Percentiles rank a stretch among this genome's conserved stretches.
Conservation (phyloP, 2,888 invertebrate species). For the Coenonympha arcania region DNA sequence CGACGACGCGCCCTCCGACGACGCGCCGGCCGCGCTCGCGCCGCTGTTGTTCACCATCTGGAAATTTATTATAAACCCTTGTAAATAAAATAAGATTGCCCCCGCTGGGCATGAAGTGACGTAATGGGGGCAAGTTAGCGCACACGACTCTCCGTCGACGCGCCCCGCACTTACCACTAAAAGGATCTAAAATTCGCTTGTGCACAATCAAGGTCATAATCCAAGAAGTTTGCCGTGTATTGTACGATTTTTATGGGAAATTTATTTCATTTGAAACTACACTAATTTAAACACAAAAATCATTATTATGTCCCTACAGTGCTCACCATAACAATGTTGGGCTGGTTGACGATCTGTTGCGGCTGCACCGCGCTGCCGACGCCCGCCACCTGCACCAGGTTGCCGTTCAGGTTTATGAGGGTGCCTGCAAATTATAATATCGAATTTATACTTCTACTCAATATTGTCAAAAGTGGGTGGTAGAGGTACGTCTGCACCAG, state of each 20-base stretch:
- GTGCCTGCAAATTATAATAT: constrained; percentile 50
- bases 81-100: too few species aligned
- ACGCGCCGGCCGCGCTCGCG: constrained; percentile 31
- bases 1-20: constrained; percentile 47
- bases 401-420: constrained; percentile 82
- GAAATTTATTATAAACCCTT: not conserved
- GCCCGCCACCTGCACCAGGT: constrained; percentile 79
- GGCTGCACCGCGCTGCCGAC: constrained; percentile 58
- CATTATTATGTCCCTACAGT: too few species aligned
- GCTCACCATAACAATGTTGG: constrained; percentile 86
- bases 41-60: constrained; percentile 60
- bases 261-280: constrained; percentile 54
- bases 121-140: too few species aligned
- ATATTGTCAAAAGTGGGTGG: too few species aligned
- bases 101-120: too few species aligned
- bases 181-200: too few species aligned
- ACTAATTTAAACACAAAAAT: not conserved
- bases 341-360: constrained; percentile 76
- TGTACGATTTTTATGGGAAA: too few species aligned
- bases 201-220: too few species aligned
- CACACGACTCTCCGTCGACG: too few species aligned
- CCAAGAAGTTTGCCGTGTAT: too few species aligned
- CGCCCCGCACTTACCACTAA: too few species aligned
- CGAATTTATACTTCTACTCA: not conserved
- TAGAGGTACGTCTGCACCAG: too few species aligned